Conservation (phyloP, 2,113 vertebrate species). For the Plestiodon gilberti region DNA sequence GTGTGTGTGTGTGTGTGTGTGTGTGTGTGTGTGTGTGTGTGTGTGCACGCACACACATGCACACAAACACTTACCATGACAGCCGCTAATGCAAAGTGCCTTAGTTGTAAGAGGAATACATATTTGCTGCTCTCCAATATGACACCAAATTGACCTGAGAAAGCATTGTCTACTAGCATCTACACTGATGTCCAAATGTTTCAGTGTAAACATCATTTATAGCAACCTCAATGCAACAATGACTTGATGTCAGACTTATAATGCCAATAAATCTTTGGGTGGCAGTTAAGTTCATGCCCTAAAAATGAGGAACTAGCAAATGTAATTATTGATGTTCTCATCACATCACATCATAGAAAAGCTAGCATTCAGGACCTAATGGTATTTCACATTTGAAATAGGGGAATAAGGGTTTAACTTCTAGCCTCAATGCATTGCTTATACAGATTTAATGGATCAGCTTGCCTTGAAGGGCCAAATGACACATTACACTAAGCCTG, state of each 20-base stretch:
- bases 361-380: accelerated
- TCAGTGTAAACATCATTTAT: neutral
- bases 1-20: too few relatives aligned
- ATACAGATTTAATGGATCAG: neutral
- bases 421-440: neutral
- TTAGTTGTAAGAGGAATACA: neutral
- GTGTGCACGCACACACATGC: too few relatives aligned
- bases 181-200: neutral
- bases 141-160: neutral
- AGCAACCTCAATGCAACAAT: neutral
- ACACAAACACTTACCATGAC: too few relatives aligned
- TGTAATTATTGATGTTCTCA: accelerated
- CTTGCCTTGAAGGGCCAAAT: too few relatives aligned
- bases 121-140: neutral
- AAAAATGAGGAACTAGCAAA: neutral
- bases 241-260: neutral
- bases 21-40: too few relatives aligned
- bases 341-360: neutral
- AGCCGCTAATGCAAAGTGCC: too few relatives aligned
- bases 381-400: neutral
- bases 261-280: neutral
- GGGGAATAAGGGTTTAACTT: neutral
- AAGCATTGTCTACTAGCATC: neutral
- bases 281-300: neutral
- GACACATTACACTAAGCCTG: too few relatives aligned